Evolutionary conservation across 2,113 vertebrate genomes (phyloP), one percentile per base, ranked within the genome.

Genomic region (Catharus bicknelli): DNA sequence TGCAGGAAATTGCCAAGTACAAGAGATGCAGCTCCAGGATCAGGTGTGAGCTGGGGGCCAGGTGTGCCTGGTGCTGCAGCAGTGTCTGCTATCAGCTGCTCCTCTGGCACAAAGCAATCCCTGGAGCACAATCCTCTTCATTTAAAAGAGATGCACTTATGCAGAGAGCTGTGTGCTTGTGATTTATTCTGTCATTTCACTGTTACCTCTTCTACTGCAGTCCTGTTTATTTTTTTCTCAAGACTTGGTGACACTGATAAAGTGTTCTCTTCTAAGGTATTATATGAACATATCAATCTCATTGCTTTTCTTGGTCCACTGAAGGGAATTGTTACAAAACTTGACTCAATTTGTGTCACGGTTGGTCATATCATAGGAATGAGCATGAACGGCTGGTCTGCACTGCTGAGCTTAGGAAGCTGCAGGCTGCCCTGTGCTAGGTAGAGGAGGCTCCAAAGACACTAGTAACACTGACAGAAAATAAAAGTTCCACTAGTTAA

Each of bases 381-480:
- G 13, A 57, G 36, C 36, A 62, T 27, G 76, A 89, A 73, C 40
- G 61, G 53, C 72, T 93, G 95, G 43, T 29, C 61, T 74, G 48
- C 51, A 74, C 81, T 83, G 85, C 63, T 36, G 43, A 85, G n/a
- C 16, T 88, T 57, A 63, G 79, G 45, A 94, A 95, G 94, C 55
- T 83, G 9, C 9, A 36, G 4, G 51, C 19, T 91, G 64, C 58
- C 48, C 75, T 26, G 18, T 45, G 34, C 21, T 59, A 13, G 32
- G 21, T 20, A 78, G 11, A 50, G 5, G 26, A 68, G 32, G 19
- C 38, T 69, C 7, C 30, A 47, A 26, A 62, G 6, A 68, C 45
- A 9, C 0, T 0, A 59, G 34, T 2, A 50, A 38, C 23, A 38
- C 23, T 21, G 40, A 21, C 8, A 61, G 23, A 70, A 76, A 38